Base-by-base conservation (phyloP, 2,888 invertebrate species). In the Schizotus pectinicornis region DNA sequence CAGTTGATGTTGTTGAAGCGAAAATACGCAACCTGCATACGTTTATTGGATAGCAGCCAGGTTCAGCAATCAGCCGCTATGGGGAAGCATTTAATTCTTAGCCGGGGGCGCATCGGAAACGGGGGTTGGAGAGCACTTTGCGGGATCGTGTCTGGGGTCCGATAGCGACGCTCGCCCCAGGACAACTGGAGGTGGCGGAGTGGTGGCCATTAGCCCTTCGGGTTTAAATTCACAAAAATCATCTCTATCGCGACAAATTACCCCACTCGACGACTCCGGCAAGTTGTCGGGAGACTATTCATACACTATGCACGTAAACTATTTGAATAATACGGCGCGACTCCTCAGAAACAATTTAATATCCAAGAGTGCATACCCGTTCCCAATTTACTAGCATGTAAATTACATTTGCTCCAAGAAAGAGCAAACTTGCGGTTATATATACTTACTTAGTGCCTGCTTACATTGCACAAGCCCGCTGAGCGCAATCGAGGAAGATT, bases 71-170 rank as follows among this genome's bases (percentile, higher is more conserved):
- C 65, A 68, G 72, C 69, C 65, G 66, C 72, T 66, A 65, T 69
- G 67, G 68, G 70, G 66, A 66, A 65, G 70, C 72, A 68, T 73
- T 72, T 74, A 74, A 74, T 72, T 72, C 72, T 64, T 66, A 50
- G 73, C 73, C 72, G 67, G 72, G 65, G 70, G 74, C 71, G 63
- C 51, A 61, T 65, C 64, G 22, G 64, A 66, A 63, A 62, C 64
- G 65, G 67, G 69, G 66, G 64, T 56, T 51, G 65, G 66, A 22
- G 22, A 71, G 73, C 73, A 74, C 74, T 74, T 74, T 72, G 63
- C 65, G 58, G 66, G 63, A 68, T 67, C 72, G 70, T 70, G 74
- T 74, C 71, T 72, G 69, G 72, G 70, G 71, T 72, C 71, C 74
- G 74, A 73, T 73, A 74, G 73, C 74, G 67, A 61, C 58, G 62